A percentile compares a stretch with the other conserved stretches of the same genome.
phyloP scores from a whole-genome alignment of 37 sponge, comb jelly and placozoan genomes.

The Crambe crambe region DNA sequence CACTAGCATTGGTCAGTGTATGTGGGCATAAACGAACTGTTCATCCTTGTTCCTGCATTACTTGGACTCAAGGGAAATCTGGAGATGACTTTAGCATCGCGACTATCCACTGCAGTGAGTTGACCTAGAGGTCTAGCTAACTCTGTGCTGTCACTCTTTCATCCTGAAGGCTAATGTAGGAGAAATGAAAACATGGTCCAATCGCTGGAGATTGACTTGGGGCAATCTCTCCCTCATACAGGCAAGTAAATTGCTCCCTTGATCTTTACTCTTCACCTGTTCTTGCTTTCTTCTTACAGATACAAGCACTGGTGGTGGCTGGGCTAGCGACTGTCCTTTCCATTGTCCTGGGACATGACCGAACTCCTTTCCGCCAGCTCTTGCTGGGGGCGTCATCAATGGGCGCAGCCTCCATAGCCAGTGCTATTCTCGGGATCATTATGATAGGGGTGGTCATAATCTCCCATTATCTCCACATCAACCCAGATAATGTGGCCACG shows the following conservation, averaged over 20 bases:
- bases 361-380: conserved; percentile 23
- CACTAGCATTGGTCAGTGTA: conserved; percentile 81
- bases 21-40: conserved; percentile 78
- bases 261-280: background rate
- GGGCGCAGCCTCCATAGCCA: conserved; percentile 75
- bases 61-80: conserved; percentile 98
- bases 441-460: conserved; percentile 81
- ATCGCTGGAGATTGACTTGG: conserved; percentile 42
- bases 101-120: conserved; percentile 96
- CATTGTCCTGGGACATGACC: conserved; percentile 63
- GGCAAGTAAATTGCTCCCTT: conserved; percentile 45
- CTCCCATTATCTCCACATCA: conserved; percentile 62
- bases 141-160: background rate
- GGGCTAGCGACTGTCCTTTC: conserved; percentile 78
- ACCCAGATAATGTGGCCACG: conserved; percentile 98
- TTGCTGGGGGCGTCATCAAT: conserved; percentile 69
- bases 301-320: conserved; percentile 90
- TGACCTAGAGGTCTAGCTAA: background rate
- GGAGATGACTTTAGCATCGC: conserved; percentile 97
- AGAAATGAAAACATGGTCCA: conserved; percentile 41
- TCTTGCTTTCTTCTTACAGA: conserved; percentile 40
- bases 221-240: conserved; percentile 83
- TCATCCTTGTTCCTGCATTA: conserved; percentile 93
- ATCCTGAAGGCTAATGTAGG: conserved; percentile 78
- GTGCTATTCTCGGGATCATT: conserved; percentile 78